Conservation (phyloP, 1,140 invertebrate species). For the Pectinophora gossypiella region DNA sequence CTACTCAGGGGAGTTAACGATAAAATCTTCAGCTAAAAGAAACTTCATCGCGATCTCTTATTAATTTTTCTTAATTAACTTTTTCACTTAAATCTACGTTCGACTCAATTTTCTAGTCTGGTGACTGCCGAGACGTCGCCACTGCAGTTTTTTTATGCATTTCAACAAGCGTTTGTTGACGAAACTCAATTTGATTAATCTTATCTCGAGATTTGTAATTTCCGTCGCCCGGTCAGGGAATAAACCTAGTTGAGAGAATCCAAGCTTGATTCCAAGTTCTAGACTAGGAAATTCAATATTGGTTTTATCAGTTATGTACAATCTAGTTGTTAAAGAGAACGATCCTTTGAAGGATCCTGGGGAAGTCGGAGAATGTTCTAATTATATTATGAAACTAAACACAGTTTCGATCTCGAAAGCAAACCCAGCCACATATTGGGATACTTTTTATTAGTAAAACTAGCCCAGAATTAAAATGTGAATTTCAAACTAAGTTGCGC, state of each 20-base stretch:
- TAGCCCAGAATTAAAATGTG: too few species aligned
- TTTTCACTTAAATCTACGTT: neutral
- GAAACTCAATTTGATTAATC: neutral
- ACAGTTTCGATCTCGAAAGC: too few species aligned
- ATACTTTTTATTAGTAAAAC: too few species aligned
- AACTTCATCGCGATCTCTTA: slow-evolving; percentile 7
- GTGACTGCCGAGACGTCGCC: neutral
- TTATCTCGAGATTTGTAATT: neutral
- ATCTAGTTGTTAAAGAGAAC: too few species aligned
- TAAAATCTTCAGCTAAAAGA: slow-evolving; percentile 1
- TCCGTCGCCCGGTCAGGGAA: neutral
- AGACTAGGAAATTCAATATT: neutral
- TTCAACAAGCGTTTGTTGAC: neutral
- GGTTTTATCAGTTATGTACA: neutral
- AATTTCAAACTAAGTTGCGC: too few species aligned
- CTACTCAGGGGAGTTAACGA: slow-evolving; percentile 9
- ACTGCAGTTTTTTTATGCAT: neutral
- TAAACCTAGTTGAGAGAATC: too few species aligned
- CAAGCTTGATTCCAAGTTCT: too few species aligned
- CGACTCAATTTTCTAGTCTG: neutral
- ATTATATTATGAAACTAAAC: too few species aligned
- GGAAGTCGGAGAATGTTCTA: neutral
- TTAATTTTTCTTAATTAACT: neutral
- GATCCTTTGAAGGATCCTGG: too few species aligned
- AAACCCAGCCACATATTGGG: too few species aligned